phyloP scores from a whole-genome alignment of 1,140 invertebrate species.

The Pentalonia nigronervosa region DNA sequence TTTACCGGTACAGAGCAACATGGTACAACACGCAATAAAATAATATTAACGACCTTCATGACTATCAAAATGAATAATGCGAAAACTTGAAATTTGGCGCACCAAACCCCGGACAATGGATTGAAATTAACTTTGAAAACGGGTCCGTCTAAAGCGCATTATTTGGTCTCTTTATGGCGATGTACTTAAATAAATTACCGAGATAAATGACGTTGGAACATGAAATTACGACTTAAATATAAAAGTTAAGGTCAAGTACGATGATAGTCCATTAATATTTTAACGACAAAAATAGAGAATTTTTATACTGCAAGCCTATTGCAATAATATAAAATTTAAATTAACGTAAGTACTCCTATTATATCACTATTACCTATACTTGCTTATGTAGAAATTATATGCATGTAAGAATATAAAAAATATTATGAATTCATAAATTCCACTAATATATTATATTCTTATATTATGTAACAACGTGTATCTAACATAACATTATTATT shows the following conservation, averaged over 20 bases:
- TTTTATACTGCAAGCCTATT: neutral
- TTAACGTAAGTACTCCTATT: neutral
- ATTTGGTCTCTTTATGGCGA: slow-evolving; percentile 34
- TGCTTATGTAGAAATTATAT: neutral
- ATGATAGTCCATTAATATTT: neutral
- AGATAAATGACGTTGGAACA: slow-evolving; percentile 30
- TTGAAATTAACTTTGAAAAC: slow-evolving; percentile 36
- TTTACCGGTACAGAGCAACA: slow-evolving; percentile 37
- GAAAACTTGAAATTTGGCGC: slow-evolving; percentile 41
- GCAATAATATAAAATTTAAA: neutral
- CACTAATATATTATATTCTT: neutral
- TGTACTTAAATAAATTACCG: slow-evolving; percentile 22
- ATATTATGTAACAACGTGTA: too few relatives aligned
- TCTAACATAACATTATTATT: neutral
- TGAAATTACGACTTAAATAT: slow-evolving; percentile 22
- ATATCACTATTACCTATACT: neutral
- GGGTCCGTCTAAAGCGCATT: slow-evolving; percentile 35
- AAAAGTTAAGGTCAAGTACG: slow-evolving; percentile 33
- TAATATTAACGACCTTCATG: slow-evolving; percentile 44
- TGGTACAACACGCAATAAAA: slow-evolving; percentile 48
- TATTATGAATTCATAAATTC: neutral
- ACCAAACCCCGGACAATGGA: slow-evolving; percentile 23
- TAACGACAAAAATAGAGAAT: neutral
- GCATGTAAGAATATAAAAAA: neutral
- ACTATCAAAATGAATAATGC: slow-evolving; percentile 46